Percentiles rank a stretch among this genome's conserved stretches.
Evolutionary conservation across 2,888 invertebrate genomes (phyloP).

Genomic region (Mesochorus sp.): DNA sequence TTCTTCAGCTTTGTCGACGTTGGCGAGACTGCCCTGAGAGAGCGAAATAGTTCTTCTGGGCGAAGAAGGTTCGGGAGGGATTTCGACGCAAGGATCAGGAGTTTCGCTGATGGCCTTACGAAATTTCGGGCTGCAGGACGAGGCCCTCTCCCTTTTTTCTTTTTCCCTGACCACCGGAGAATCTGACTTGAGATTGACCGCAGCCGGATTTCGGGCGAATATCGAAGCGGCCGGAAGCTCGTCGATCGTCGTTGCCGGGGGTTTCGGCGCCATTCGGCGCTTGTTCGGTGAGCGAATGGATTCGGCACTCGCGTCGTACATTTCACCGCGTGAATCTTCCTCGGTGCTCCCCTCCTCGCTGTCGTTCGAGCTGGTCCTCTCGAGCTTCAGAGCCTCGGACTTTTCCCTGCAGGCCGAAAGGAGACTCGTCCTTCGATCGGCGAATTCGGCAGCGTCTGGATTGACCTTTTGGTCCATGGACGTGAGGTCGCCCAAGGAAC

Average conservation of each 20-base stretch:
- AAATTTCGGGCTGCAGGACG: conserved; percentile 86
- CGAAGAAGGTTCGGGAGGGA: conserved; percentile 84
- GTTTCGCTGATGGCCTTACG: conserved; percentile 82
- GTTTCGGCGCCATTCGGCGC: conserved; percentile 89
- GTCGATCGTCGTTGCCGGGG: conserved; percentile 84
- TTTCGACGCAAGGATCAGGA: conserved; percentile 71
- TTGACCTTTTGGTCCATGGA: too few species aligned
- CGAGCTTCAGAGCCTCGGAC: conserved; percentile 6
- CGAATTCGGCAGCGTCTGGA: too few species aligned
- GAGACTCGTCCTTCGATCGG: too few species aligned
- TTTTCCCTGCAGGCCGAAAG: too few species aligned
- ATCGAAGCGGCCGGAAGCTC: conserved; percentile 83
- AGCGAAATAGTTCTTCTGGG: conserved; percentile 88
- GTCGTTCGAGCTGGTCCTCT: conserved; percentile 20
- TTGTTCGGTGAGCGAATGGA: conserved; percentile 85
- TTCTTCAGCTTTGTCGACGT: conserved; percentile 79
- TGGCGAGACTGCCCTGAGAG: conserved; percentile 88
- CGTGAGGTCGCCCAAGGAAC: too few species aligned
- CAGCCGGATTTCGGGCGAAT: conserved; percentile 85
- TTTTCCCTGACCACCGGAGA: conserved; percentile 89
- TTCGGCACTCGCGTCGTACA: conserved; percentile 60
- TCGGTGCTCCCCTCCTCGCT: conserved; percentile 54
- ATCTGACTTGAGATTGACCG: conserved; percentile 84
- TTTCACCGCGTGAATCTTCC: conserved; percentile 65
- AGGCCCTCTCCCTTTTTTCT: conserved; percentile 89